Evolutionary conservation across 2,888 invertebrate species (phyloP), one percentile per base, ranked within the genome.

Genomic region (Scaptomyza polygonia): DNA sequence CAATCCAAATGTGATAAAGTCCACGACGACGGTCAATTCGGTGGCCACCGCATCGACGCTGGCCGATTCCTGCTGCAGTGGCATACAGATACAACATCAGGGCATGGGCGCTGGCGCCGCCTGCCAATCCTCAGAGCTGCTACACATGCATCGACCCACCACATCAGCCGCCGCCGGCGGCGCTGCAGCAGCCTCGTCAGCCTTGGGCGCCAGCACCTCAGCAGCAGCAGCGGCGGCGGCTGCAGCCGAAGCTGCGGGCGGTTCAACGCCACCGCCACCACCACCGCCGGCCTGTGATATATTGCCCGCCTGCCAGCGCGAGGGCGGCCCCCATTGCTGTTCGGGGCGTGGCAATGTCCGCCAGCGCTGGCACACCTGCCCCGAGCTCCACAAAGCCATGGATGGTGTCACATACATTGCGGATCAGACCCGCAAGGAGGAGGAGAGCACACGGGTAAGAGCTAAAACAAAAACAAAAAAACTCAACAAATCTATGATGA

Each of bases 371-470:
- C 96, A 96, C 91, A 95, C 95, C 91, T 97, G 97, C 92, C 97
- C 97, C 42, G 97, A 97, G 92, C 94, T 97, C 79, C 96, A 96
- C 92, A 97, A 97, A 92, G 97, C 97, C 86, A 97, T 97, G 92
- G 97, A 97, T 91, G 97, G 97, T 75, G 97, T 97, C 79, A 94
- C 96, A 89, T 97, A 97, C 91, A 97, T 97, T 89, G 97, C 97
- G 51, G 97, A 97, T 92, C 97, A 97, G 92, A 97, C 97, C 61
- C 95, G 96, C 89, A 95, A 97, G 89, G 97, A 97, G 92, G 97
- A 97, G 92, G 97, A 97, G 91, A 96, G 97, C 64, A 97, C 96
- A 56, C 94, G 96, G 94, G 97, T 97, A 91, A 93, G 93, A 5
- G 5, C 25, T 5, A 25, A 0, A n/a, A n/a, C n/a, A n/a, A n/a